Percentiles rank a stretch among this genome's conserved stretches.
Evolutionary conservation across 2,797 vertebrate genomes (phyloP).

Genomic region (Notolepis coatsorum): DNA sequence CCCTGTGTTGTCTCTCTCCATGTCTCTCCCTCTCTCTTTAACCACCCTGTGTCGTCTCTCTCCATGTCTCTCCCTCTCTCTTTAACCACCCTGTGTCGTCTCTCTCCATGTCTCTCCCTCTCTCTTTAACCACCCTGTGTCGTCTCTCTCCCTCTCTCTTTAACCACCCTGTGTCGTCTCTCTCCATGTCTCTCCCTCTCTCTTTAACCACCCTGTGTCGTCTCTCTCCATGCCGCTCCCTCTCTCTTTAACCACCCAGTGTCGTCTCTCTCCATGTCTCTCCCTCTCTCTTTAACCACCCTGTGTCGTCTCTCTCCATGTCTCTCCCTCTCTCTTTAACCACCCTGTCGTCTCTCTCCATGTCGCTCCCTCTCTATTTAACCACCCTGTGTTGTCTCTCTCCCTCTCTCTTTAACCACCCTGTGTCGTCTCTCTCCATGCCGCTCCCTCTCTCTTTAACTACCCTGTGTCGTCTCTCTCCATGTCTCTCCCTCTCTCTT

Average conservation of each 20-base stretch:
- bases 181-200: not conserved
- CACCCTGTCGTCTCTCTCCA: constrained; percentile 88
- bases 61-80: not conserved
- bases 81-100: constrained; percentile 9
- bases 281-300: constrained; percentile 5
- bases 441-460: constrained; percentile 5
- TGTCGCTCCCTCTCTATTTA: constrained; percentile 83
- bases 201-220: constrained; percentile 8
- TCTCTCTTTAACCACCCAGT: constrained; percentile 1
- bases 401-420: constrained; percentile 5
- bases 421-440: not conserved
- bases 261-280: not conserved
- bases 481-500: not conserved
- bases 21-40: not conserved
- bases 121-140: constrained; percentile 8
- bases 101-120: not conserved
- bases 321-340: constrained; percentile 6
- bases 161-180: not conserved
- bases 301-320: not conserved
- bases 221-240: not conserved
- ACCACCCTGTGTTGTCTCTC: not conserved
- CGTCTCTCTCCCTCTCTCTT: not conserved
- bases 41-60: not conserved
- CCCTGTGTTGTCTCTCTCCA: not conserved
- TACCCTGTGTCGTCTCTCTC: not conserved